These are phyloP conservation scores for Yponomeuta cagnagella DNA, from an alignment of 2,888 invertebrate genomes.

Conservation along the genomic window DNA sequence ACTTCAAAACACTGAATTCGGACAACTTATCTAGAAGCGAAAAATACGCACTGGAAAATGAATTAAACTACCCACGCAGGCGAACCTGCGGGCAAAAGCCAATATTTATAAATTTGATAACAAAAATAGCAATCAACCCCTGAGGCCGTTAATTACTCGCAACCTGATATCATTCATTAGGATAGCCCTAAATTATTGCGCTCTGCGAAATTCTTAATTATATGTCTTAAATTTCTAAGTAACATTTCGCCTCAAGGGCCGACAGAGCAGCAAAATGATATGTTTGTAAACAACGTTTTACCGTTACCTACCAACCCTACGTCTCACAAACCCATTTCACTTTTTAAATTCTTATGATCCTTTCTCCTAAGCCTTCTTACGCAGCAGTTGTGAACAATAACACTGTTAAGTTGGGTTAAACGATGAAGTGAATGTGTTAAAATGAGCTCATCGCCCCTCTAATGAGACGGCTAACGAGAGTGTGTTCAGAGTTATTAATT, in stretches of 20 bases:
- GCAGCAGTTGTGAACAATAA: not conserved
- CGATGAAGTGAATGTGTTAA: constrained; percentile 64
- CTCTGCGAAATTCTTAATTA: constrained; percentile 73
- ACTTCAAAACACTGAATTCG: no score
- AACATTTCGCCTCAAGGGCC: constrained; percentile 67
- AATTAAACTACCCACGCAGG: not conserved
- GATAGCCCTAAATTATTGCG: constrained; percentile 71
- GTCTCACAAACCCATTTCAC: constrained; percentile 7
- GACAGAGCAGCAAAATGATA: constrained; percentile 68
- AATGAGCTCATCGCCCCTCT: constrained; percentile 68
- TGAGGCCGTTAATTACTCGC: constrained; percentile 65
- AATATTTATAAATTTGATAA: constrained; percentile 34
- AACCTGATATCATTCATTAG: constrained; percentile 74
- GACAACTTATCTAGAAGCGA: not conserved
- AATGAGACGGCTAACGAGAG: constrained; percentile 70
- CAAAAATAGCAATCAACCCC: constrained; percentile 59
- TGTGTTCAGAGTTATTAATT: constrained; percentile 71
- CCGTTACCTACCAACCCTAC: constrained; percentile 43
- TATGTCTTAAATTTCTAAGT: constrained; percentile 75
- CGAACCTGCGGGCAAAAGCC: not conserved
- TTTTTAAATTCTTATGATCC: constrained; percentile 16
- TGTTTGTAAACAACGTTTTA: constrained; percentile 70
- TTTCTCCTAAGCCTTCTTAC: not conserved
- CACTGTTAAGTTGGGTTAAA: constrained; percentile 51
- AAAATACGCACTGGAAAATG: not conserved